phyloP scores from a whole-genome alignment of 2,797 vertebrate species.

The Enteromius radiatus region DNA sequence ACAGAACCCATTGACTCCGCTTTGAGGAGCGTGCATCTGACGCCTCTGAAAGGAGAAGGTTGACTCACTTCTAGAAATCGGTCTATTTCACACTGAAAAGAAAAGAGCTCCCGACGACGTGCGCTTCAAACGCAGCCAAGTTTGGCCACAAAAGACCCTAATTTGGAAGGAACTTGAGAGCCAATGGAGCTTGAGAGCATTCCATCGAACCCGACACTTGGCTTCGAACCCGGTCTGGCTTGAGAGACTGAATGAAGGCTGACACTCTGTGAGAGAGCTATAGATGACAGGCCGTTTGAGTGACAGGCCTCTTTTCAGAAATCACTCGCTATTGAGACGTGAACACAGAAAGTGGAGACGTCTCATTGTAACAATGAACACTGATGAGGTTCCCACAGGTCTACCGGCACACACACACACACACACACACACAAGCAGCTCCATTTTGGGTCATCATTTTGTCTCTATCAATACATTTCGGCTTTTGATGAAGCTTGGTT shows the following conservation, averaged over 20 bases:
- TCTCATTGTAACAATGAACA: constrained; percentile 46
- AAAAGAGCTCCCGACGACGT: constrained; percentile 8
- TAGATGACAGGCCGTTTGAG: constrained; percentile 38
- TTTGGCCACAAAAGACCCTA: constrained; percentile 45
- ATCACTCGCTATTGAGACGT: constrained; percentile 45
- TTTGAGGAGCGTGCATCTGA: constrained; percentile 43
- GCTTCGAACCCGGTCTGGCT: background rate
- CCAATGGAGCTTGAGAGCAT: constrained; percentile 33
- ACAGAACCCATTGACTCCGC: constrained; percentile 50
- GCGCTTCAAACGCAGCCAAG: constrained; percentile 43
- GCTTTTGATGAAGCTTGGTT: background rate
- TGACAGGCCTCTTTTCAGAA: constrained; percentile 45
- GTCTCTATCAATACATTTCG: background rate
- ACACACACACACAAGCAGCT: background rate
- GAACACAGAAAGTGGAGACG: constrained; percentile 37
- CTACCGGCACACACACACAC: constrained; percentile 17
- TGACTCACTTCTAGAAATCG: constrained; percentile 43
- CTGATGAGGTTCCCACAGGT: constrained; percentile 51
- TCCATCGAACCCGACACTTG: constrained; percentile 30
- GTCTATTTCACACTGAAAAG: constrained; percentile 43
- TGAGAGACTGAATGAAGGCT: constrained; percentile 44
- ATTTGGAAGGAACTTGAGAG: constrained; percentile 50
- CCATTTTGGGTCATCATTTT: constrained; percentile 6
- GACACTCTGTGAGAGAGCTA: constrained; percentile 44
- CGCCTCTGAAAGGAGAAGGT: constrained; percentile 40